Percentiles rank a stretch among this genome's conserved stretches.
phyloP scores from a whole-genome alignment of 1,140 invertebrate species.

The Heliconius congener region DNA sequence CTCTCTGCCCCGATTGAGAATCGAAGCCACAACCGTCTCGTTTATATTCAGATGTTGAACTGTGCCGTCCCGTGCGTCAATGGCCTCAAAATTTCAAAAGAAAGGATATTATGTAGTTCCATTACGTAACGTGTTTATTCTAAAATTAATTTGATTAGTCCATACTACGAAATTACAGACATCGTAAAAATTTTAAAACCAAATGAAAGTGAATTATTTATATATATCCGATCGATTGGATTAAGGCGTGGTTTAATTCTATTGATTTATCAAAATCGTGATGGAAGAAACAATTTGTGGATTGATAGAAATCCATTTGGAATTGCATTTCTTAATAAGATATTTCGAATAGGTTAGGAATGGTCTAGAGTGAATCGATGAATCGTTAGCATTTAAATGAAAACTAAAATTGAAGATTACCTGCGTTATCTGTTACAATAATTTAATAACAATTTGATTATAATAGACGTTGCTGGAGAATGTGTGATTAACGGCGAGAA shows the following conservation, averaged over 20 bases:
- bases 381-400: constrained; percentile 11
- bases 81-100: neutral
- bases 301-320: constrained; percentile 28
- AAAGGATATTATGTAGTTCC: neutral
- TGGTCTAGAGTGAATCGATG: neutral
- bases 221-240: constrained; percentile 18
- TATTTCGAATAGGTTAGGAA: constrained; percentile 8
- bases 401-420: constrained; percentile 9
- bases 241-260: constrained; percentile 23
- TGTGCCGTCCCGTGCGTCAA: too few relatives aligned
- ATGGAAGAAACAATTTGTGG: constrained; percentile 31
- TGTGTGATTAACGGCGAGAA: constrained; percentile 6
- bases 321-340: constrained; percentile 30
- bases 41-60: neutral
- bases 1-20: neutral
- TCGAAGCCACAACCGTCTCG: neutral
- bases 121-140: neutral
- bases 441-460: constrained; percentile 7
- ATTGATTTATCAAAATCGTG: constrained; percentile 38
- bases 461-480: neutral
- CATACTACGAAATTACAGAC: neutral
- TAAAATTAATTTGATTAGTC: constrained; percentile 4
- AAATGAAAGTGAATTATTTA: constrained; percentile 19
- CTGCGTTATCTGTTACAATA: neutral
- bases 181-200: neutral